A percentile compares a stretch with the other conserved stretches of the same genome.
Evolutionary conservation across 2,113 vertebrate genomes (phyloP).

Genomic region (Archocentrus centrarchus): DNA sequence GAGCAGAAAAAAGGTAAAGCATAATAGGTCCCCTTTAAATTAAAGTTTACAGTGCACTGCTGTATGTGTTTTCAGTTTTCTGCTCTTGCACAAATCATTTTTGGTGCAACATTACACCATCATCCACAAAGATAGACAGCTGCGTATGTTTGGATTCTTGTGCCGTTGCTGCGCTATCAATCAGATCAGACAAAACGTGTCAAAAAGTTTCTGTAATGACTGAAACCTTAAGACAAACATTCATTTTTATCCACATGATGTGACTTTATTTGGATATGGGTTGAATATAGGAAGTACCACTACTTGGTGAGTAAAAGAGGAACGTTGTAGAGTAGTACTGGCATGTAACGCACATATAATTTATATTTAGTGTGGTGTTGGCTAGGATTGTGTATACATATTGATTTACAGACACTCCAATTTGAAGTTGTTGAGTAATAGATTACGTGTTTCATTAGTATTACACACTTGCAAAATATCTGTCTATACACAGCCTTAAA

Average conservation of each 20-base stretch:
- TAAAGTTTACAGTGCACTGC: not conserved
- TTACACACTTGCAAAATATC: conserved; percentile 73
- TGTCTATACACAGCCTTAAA: conserved; percentile 76
- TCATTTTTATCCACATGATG: not conserved
- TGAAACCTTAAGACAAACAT: conserved; percentile 31
- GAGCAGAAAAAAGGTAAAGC: not conserved
- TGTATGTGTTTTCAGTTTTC: not conserved
- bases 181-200: conserved; percentile 13
- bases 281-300: conserved; percentile 23
- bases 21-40: not conserved
- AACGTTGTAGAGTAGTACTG: conserved; percentile 24
- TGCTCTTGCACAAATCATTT: not conserved
- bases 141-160: conserved; percentile 1
- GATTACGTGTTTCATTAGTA: conserved; percentile 63
- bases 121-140: not conserved
- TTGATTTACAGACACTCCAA: conserved; percentile 72
- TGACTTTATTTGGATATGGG: conserved; percentile 4
- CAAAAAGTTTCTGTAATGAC: not conserved
- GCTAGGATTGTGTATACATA: conserved; percentile 47
- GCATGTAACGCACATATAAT: conserved; percentile 41
- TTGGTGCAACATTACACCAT: not conserved
- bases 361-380: conserved; percentile 38
- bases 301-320: conserved; percentile 28
- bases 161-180: conserved; percentile 42
- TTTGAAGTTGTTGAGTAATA: conserved; percentile 69